Conservation (phyloP, 2,888 invertebrate genomes). For the Lithophane leautieri region DNA sequence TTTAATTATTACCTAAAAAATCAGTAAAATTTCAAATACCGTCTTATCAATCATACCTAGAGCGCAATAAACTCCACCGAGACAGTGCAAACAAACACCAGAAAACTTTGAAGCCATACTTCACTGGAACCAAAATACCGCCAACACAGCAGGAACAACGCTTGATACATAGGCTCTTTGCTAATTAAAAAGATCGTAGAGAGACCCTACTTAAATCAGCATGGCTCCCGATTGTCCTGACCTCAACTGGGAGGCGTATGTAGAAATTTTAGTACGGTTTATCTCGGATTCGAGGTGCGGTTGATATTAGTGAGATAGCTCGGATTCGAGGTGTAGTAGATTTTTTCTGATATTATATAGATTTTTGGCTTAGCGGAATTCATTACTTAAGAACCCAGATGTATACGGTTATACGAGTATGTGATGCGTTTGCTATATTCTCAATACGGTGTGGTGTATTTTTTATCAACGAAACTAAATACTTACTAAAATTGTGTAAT, state of each 20-base stretch:
- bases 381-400: too few species aligned
- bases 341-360: background rate
- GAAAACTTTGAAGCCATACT: slow-evolving; percentile 40
- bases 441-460: background rate
- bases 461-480: too few species aligned
- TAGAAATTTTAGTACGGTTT: slow-evolving; percentile 13
- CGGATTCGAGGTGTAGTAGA: background rate
- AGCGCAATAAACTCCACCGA: background rate
- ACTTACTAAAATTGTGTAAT: too few species aligned
- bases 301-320: too few species aligned
- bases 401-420: too few species aligned
- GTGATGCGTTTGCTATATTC: background rate
- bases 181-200: slow-evolving; percentile 82
- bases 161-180: slow-evolving; percentile 76
- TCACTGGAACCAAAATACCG: slow-evolving; percentile 37
- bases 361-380: background rate
- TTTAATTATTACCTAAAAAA: background rate
- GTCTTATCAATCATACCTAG: background rate
- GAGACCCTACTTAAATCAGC: slow-evolving; percentile 68
- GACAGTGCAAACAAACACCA: slow-evolving; percentile 22
- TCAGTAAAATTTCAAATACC: background rate
- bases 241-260: slow-evolving; percentile 43
- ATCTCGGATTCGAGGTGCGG: background rate
- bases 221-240: slow-evolving; percentile 53
- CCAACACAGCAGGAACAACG: slow-evolving; percentile 64